Conservation (phyloP, 2,888 invertebrate species). For the Philonicus albiceps region DNA sequence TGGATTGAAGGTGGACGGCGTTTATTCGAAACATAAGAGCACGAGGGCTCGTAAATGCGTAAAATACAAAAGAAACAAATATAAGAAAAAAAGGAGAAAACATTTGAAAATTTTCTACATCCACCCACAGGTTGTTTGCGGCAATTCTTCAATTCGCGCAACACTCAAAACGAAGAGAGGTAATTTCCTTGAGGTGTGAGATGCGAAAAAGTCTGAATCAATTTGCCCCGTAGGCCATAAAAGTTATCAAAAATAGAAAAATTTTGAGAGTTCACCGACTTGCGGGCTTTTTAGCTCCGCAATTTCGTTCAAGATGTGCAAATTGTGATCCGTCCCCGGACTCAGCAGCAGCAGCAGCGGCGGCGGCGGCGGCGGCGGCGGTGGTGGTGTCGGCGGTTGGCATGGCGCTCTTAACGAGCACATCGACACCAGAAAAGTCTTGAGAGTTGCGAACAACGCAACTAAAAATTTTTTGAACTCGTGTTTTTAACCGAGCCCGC, state of each 20-base stretch:
- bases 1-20: background rate
- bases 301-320: background rate
- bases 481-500: background rate
- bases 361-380: background rate
- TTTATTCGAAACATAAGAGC: background rate
- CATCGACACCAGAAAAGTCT: background rate
- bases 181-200: background rate
- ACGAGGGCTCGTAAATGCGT: slow-evolving; percentile 25
- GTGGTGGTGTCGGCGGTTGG: no score
- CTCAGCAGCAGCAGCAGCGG: no score
- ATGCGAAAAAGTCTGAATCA: background rate
- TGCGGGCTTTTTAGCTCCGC: background rate
- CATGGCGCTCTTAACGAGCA: background rate
- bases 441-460: background rate
- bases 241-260: slow-evolving; percentile 15
- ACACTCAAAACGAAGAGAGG: background rate
- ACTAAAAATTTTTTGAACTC: background rate
- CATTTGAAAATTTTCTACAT: background rate
- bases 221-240: background rate
- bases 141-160: background rate
- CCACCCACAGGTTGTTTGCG: slow-evolving; percentile 8
- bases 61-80: background rate
- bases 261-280: background rate
- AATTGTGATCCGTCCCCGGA: background rate
- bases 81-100: background rate